Percentiles rank a stretch among this genome's conserved stretches.
These are phyloP conservation scores for Pterocles gutturalis DNA, from an alignment of 2,113 vertebrate genomes.

Conservation along the genomic window DNA sequence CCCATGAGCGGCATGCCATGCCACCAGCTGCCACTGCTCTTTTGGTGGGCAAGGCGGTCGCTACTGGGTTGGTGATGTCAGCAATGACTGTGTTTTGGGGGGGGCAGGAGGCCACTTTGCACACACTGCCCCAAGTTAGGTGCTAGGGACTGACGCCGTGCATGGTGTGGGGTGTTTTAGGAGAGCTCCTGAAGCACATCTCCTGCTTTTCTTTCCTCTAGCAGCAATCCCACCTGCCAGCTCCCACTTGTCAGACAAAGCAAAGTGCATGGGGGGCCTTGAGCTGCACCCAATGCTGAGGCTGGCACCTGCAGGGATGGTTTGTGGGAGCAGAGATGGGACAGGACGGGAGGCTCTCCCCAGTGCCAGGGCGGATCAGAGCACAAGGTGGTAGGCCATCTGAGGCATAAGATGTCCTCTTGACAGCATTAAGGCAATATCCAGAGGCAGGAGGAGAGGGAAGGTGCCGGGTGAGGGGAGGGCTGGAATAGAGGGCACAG, in stretches of 20 bases:
- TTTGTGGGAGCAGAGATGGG: not conserved
- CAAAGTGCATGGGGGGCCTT: not conserved
- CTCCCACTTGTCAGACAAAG: not conserved
- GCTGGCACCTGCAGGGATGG: rapidly evolving
- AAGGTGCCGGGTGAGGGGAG: not conserved
- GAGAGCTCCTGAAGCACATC: not conserved
- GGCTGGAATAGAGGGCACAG: not conserved
- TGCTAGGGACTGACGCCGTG: not conserved
- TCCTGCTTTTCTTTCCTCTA: not conserved
- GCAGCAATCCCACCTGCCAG: not conserved
- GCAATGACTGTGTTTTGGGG: rapidly evolving
- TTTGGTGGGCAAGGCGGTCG: rapidly evolving
- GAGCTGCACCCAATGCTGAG: rapidly evolving
- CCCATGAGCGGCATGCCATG: rapidly evolving
- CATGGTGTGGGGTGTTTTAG: not conserved
- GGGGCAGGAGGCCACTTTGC: not conserved
- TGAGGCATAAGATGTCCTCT: not conserved
- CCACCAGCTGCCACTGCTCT: not conserved
- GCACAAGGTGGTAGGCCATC: rapidly evolving
- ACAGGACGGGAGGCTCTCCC: not conserved
- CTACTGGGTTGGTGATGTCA: not conserved
- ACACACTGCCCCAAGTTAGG: not conserved
- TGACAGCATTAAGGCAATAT: not conserved
- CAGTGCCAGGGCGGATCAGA: rapidly evolving
- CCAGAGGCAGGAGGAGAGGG: not conserved